Evolutionary conservation across 2,797 vertebrate genomes (phyloP), one percentile per base, ranked within the genome.

Genomic region (Geotrypetes seraphini): DNA sequence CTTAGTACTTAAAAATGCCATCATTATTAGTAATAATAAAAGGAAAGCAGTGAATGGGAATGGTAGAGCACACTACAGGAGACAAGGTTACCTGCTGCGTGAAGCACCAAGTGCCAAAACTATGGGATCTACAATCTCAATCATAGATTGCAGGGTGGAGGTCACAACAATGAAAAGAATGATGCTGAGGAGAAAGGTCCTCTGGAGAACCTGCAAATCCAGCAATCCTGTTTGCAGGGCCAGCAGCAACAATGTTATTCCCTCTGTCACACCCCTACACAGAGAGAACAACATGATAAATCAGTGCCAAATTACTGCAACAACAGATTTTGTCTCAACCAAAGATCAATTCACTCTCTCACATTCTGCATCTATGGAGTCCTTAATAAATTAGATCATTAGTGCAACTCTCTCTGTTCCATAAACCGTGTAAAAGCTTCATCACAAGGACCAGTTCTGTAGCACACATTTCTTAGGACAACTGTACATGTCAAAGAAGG

Each of bases 111-210:
- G 60, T 0, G 84, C 85, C n/a, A 92, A 61, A 31, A 91, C 69
- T 4, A 92, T 57, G 2, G 88, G 90, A 36, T 92, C 85, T 0
- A 89, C 81, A 16, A 91, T 90, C 52, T 91, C 89, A 2, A 85
- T 84, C 90, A 91, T 90, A 11, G 87, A 90, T 66, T 92, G 90
- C 38, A 92, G 61, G 12, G 86, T 89, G 18, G 89, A 91, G 1
- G 89, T 89, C 22, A 86, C 71, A 32, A 92, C 85, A 2, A 91
- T 91, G 75, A 92, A 91, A 72, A 92, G 85, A 73, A 92, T 91
- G 75, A 92, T 89, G 69, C 84, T 87, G 64, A 92, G 89, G 46
- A 92, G 86, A 73, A 91, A 91, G 54, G 87, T 89, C 40, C 90
- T 75, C 53, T 91, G 88, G 33, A 87, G 69, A 1, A 83, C 66